Evolutionary conservation across 2,888 invertebrate species (phyloP), one percentile per base, ranked within the genome.

Genomic region (Notodonta ziczac): DNA sequence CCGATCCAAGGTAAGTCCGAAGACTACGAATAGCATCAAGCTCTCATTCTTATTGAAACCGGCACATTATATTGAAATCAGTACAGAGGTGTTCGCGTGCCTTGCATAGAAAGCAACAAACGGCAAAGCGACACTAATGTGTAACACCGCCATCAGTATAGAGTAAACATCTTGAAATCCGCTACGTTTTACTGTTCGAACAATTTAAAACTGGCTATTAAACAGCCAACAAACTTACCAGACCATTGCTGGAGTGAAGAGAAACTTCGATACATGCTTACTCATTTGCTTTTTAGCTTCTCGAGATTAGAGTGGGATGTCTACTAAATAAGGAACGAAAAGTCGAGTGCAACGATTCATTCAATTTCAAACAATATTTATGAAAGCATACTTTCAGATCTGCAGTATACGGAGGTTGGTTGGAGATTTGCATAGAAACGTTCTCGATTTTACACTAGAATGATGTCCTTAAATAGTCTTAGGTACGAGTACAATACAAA

Each of bases 101-200:
- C 55, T 40, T 55, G 55, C 40, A 7, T 40, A 32, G 52, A 52
- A 52, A 52, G 32, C 52, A 52, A 10, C 55, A 2, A 8, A 13
- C 39, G 6, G 35, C n/a, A n/a, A 39, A n/a, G 39, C 39, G 10
- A 54, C 2, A 8, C 8, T 54, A 9, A 12, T 32, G 9, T 14
- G 0, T 40, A 40, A 40, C 12, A 14, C 35, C 53, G 13, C 12
- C 24, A 52, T 24, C 52, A 5, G n/a, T 13, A 14, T 55, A 55
- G 40, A 14, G 40, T 40, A 54, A 54, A 54, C 14, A 55, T 39
- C 55, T 40, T 40, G 39, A 39, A 55, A 40, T 14, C 55, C 55
- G 55, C 40, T 55, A 55, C 12, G 55, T 54, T 53, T 53, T 54
- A 54, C 54, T n/a, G 54, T 55, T 40, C 10, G n/a, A 9, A 40